A percentile compares a stretch with the other conserved stretches of the same genome.
Evolutionary conservation across 2,113 vertebrate genomes (phyloP).

Genomic region (Ornithorhynchus anatinus): DNA sequence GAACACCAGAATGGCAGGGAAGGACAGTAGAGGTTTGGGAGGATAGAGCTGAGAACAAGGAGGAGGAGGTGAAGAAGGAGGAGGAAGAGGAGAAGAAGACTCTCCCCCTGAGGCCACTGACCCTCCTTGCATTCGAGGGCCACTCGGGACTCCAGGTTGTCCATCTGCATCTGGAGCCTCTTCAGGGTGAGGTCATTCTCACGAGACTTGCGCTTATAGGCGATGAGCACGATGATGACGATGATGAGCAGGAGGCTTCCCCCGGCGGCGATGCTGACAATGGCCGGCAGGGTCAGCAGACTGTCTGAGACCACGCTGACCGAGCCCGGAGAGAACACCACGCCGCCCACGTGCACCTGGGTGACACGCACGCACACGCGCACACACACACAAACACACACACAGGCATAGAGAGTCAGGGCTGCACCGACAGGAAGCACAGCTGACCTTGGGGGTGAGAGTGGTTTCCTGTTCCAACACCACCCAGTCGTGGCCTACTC

Average conservation of each 20-base stretch:
- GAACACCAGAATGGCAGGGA: accelerated
- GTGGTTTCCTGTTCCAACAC: too few species aligned
- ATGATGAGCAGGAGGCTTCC: slow-evolving; percentile 96
- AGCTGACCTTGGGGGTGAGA: background rate
- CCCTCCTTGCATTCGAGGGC: slow-evolving; percentile 98
- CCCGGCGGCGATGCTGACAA: slow-evolving; percentile 92
- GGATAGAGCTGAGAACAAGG: background rate
- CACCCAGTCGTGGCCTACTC: background rate
- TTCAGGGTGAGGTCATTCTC: slow-evolving; percentile 98
- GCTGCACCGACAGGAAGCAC: background rate
- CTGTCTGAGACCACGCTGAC: slow-evolving; percentile 94
- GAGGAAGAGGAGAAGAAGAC: accelerated
- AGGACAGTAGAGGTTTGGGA: background rate
- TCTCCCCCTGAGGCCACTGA: slow-evolving; percentile 39
- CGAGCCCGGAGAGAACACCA: slow-evolving; percentile 88
- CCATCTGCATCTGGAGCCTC: slow-evolving; percentile 98
- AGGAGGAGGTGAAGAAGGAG: background rate
- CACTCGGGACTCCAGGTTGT: slow-evolving; percentile 96
- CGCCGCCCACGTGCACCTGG: slow-evolving; percentile 93
- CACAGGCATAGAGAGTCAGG: background rate
- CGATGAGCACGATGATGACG: slow-evolving; percentile 96
- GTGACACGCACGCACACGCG: slow-evolving; percentile 1
- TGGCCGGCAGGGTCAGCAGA: slow-evolving; percentile 93
- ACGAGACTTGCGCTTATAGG: slow-evolving; percentile 96
- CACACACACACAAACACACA: too few species aligned